Evolutionary conservation across 2,113 vertebrate species (phyloP).

Genomic region (Cinclus mexicanus): DNA sequence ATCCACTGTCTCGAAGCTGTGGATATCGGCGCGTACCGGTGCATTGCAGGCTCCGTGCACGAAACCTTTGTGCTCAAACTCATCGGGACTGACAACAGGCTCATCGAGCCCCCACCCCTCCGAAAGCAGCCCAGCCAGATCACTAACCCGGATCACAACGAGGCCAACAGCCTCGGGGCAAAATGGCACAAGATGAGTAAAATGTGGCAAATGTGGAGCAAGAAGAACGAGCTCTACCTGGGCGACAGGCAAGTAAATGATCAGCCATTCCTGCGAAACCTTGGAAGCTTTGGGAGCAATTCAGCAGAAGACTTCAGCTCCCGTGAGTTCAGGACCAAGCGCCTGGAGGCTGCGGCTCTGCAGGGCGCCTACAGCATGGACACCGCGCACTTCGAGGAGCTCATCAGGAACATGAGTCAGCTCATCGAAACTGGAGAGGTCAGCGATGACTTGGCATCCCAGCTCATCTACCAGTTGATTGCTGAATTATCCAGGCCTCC

Average conservation of each 20-base stretch:
- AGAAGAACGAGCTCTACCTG: slow-evolving; percentile 75
- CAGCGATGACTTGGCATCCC: slow-evolving; percentile 79
- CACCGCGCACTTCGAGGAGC: slow-evolving; percentile 75
- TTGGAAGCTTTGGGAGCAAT: slow-evolving; percentile 48
- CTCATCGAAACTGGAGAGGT: slow-evolving; percentile 80
- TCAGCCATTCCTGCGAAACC: slow-evolving; percentile 53
- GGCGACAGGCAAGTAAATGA: slow-evolving; percentile 56
- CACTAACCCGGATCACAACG: not conserved
- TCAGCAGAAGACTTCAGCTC: slow-evolving; percentile 48
- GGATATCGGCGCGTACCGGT: slow-evolving; percentile 84
- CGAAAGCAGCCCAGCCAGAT: not conserved
- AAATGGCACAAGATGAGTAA: slow-evolving; percentile 78
- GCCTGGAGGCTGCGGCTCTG: slow-evolving; percentile 66
- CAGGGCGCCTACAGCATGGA: slow-evolving; percentile 81
- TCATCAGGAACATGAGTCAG: slow-evolving; percentile 83
- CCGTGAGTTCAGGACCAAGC: slow-evolving; percentile 48
- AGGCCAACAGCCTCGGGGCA: slow-evolving; percentile 71
- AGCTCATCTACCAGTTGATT: slow-evolving; percentile 81
- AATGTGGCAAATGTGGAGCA: slow-evolving; percentile 77
- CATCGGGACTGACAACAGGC: slow-evolving; percentile 80
- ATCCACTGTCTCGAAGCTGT: slow-evolving; percentile 78
- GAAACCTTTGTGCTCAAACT: slow-evolving; percentile 84
- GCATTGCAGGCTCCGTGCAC: slow-evolving; percentile 78
- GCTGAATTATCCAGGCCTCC: slow-evolving; percentile 68
- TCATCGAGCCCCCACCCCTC: slow-evolving; percentile 71